Evolutionary conservation across 1,140 invertebrate genomes (phyloP), one percentile per base, ranked within the genome.

Genomic region (Drosophila asahinai): DNA sequence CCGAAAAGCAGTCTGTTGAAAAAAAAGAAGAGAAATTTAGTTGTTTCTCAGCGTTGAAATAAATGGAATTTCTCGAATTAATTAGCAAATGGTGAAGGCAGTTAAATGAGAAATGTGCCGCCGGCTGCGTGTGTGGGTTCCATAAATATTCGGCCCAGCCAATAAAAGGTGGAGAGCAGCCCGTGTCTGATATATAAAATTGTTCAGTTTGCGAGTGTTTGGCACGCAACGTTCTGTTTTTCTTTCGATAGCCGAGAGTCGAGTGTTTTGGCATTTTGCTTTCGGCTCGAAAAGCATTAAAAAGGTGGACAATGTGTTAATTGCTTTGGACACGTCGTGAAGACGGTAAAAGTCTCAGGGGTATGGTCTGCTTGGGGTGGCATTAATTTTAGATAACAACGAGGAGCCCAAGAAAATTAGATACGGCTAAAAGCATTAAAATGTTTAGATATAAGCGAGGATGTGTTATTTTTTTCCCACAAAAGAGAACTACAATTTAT

Each of bases 241-340:
- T 33, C 33, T 27, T 47, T n/a, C 80, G 51, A 81, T 72, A 48
- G 55, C 40, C 49, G 43, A 65, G 36, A 81, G 80, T 80, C 71
- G 77, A 87, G 84, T 87, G 83, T 84, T 87, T 84, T 82, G 83
- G 66, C 78, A 81, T 78, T 80, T 77, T 62, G 52, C 47, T 55
- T 60, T 38, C 4, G 42, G 36, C 19, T 47, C n/a, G 19, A 55
- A 38, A 38, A 58, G 51, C 61, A 83, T 66, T 87, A 77, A 83
- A 87, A 86, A 81, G 57, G 84, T 89, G 81, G 84, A 87, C 83
- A 90, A 89, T 90, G 84, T 89, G 84, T 89, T 89, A 89, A 89
- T 89, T 89, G 84, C 66, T 66, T 87, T 66, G 77, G 78, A 84
- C 81, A 89, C 64, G 73, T 87, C 83, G 67, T 86, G 60, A 71